Conservation (phyloP, 2,113 vertebrate species). For the Peromyscus leucopus region DNA sequence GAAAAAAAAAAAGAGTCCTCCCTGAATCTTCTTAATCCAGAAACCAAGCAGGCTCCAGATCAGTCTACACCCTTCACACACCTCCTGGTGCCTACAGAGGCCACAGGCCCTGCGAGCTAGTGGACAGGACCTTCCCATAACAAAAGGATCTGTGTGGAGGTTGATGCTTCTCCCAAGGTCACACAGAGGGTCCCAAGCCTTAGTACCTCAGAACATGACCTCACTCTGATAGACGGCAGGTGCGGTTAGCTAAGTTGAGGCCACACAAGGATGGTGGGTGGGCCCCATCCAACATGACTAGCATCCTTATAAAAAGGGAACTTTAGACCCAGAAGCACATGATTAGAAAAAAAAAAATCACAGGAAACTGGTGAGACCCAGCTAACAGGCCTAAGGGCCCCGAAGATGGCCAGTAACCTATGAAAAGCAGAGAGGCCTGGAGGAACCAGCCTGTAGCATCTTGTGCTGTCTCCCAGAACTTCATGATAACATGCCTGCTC, state of each 20-base stretch:
- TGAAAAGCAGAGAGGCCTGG: not conserved
- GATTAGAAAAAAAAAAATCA: not conserved
- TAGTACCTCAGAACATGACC: not conserved
- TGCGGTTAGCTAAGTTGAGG: not conserved
- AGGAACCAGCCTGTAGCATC: not conserved
- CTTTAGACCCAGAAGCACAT: not conserved
- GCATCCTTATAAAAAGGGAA: not conserved
- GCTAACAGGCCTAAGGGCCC: not conserved
- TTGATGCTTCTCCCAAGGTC: not conserved
- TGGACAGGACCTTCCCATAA: not conserved
- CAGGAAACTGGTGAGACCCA: not conserved
- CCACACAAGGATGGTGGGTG: not conserved
- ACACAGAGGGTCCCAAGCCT: not conserved
- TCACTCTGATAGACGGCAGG: not conserved
- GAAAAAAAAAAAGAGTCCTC: not conserved
- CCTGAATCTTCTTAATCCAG: not conserved
- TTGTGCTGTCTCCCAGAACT: not conserved
- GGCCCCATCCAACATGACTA: not conserved
- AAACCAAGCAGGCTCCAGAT: not conserved
- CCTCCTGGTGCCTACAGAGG: not conserved
- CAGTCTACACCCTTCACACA: not conserved
- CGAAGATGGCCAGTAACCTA: not conserved
- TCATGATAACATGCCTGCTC: not conserved
- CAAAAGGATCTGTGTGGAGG: not conserved
- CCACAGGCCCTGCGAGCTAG: not conserved